Evolutionary conservation across 2,888 invertebrate genomes (phyloP), one percentile per base, ranked within the genome.

Genomic region (Acronicta leporina): DNA sequence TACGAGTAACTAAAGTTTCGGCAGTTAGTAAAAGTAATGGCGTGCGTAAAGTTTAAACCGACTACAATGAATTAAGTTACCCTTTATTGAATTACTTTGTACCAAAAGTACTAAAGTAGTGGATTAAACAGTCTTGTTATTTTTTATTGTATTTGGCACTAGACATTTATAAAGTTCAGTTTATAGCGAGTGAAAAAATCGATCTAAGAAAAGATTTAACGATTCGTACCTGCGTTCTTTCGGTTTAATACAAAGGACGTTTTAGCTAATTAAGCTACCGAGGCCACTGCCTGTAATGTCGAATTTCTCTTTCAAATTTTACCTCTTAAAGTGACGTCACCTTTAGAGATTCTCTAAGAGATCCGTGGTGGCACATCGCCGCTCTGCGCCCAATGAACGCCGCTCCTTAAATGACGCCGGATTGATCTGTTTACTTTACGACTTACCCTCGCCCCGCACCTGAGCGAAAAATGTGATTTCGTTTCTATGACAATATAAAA

Each of bases 1-100:
- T 86, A n/a, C n/a, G n/a, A n/a, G n/a, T n/a, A 87, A 83, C 84
- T 82, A 53, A 85, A 87, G 83, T 87, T 87, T 82, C 78, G 79
- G 83, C 82, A 85, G 79, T 78, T 63, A 63, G 61, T 78, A 74
- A 72, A 84, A 80, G 80, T 82, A 80, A 81, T 75, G 76, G 80
- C 79, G 83, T 46, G 35, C 60, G 49, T n/a, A n/a, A 79, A 73
- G 80, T 86, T 84, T 77, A 77, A 80, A 80, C 80, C 59, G 68
- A 73, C 77, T 77, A 67, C 73, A 80, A 84, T 76, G 66, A 80
- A 78, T 82, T 81, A 74, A 66, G 71, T 74, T 70, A 77, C 73
- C 70, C 73, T 75, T 71, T 73, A 78, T 80, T 75, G 60, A 72
- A 69, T 79, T 69, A 73, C 47, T 72, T 56, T 56, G 54, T 51